Evolutionary conservation across 2,113 vertebrate species (phyloP), one percentile per base, ranked within the genome.

Genomic region (Cyanoramphus novaezelandiae): DNA sequence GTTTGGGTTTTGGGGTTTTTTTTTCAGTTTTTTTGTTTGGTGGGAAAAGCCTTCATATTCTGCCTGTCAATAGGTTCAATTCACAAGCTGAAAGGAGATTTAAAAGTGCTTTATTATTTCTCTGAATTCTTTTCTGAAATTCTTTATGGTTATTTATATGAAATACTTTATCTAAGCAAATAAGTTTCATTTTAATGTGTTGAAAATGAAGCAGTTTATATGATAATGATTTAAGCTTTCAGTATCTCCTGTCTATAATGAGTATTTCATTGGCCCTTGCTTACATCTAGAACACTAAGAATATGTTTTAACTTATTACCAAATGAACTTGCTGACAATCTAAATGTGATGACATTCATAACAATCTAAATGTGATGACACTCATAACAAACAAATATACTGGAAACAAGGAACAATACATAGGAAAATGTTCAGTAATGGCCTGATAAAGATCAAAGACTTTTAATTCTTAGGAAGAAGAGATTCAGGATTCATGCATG

Each of bases 121-220:
- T 8, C 6, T 3, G 13, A 43, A 6, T 82, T 8, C 4, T 76
- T 14, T 52, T 92, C 85, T 82, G 49, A 94, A 92, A 85, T 82
- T 69, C 33, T 78, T 78, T 47, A 37, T 8, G 12, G 17, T 46
- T 87, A 71, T 90, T 95, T 82, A 31, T 69, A 72, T 35, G 10
- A 89, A 91, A 7, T 37, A 69, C 9, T 92, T 93, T 67, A 89
- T 88, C 77, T 64, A 89, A 79, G 14, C 14, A 95, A 87, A 91
- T 87, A 71, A n/a, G 49, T 74, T 92, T 89, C 39, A 84, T 91
- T 82, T 93, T 93, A 88, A 70, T 93, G 80, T 35, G 20, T 59
- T 85, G 49, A 86, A 96, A 91, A 95, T 88, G 28, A 91, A 27
- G 57, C 53, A 89, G 70, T 93, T 91, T 95, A 74, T 95, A 90